Evolutionary conservation across 2,797 vertebrate genomes (phyloP).

Genomic region (Propithecus perrieri): DNA sequence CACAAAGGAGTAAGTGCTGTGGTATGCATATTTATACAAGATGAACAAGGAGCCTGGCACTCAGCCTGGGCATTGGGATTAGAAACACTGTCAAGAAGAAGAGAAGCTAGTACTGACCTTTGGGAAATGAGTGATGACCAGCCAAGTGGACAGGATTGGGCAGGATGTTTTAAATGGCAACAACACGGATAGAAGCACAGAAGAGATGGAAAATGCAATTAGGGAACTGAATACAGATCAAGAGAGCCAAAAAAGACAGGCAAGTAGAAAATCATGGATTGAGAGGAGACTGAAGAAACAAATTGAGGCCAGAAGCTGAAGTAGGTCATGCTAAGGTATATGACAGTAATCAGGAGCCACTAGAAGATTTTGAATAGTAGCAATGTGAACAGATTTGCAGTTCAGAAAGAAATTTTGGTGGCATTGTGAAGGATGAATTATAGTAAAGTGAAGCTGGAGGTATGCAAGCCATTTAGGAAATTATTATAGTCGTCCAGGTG

Average conservation of each 20-base stretch:
- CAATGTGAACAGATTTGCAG: not conserved
- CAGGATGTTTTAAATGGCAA: not conserved
- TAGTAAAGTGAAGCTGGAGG: not conserved
- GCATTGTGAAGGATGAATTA: not conserved
- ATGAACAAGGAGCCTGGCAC: fast-evolving
- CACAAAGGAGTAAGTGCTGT: not conserved
- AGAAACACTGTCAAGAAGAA: not conserved
- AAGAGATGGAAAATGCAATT: not conserved
- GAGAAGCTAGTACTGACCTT: not conserved
- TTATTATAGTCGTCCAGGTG: not conserved
- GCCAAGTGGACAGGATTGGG: not conserved
- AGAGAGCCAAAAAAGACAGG: not conserved
- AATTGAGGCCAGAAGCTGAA: not conserved
- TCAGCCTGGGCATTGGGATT: not conserved
- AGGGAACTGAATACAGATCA: not conserved
- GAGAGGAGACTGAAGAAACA: not conserved
- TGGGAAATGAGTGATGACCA: not conserved
- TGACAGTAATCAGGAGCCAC: not conserved
- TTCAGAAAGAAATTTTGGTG: not conserved
- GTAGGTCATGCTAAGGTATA: not conserved
- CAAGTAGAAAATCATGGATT: not conserved
- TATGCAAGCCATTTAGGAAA: not conserved
- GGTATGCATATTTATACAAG: not conserved
- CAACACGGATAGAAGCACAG: not conserved
- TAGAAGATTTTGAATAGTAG: not conserved